Percentiles rank a stretch among this genome's conserved stretches.
Evolutionary conservation across 1,140 invertebrate species (phyloP).

Genomic region (Zaprionus ornatus): DNA sequence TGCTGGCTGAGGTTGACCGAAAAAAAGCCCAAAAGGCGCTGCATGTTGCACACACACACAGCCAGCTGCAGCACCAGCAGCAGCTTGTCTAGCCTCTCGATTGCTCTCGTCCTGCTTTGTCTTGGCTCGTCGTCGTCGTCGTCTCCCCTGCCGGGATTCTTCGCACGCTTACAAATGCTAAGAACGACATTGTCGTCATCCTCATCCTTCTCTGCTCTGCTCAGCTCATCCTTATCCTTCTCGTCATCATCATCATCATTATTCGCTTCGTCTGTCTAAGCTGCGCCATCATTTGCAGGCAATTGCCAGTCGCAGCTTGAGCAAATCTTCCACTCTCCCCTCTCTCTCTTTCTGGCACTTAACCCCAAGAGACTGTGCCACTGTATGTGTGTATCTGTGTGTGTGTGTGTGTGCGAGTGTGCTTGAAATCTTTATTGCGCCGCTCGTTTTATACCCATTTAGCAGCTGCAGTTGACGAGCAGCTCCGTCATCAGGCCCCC

Average conservation of each 20-base stretch:
- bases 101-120: not conserved
- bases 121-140: not conserved
- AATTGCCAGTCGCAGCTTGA: conserved; percentile 52
- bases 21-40: conserved; percentile 31
- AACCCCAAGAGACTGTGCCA: conserved; percentile 24
- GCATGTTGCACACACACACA: conserved; percentile 29
- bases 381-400: not conserved
- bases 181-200: conserved; percentile 16
- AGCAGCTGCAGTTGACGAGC: conserved; percentile 47
- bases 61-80: conserved; percentile 5
- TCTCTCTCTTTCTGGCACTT: conserved; percentile 14
- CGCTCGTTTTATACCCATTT: conserved; percentile 56
- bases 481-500: not conserved
- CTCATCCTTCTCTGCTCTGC: not conserved
- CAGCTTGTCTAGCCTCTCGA: not conserved
- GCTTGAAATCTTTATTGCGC: conserved; percentile 64
- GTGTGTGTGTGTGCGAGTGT: conserved; percentile 29
- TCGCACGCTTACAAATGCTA: conserved; percentile 18
- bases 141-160: conserved; percentile 8
- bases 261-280: conserved; percentile 19
- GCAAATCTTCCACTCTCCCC: conserved; percentile 7
- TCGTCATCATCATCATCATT: conserved; percentile 2
- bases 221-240: not conserved
- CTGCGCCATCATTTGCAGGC: conserved; percentile 64
- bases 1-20: conserved; percentile 31